These are phyloP conservation scores for Holocentrus rufus DNA, from an alignment of 2,797 vertebrate species.

Conservation along the genomic window DNA sequence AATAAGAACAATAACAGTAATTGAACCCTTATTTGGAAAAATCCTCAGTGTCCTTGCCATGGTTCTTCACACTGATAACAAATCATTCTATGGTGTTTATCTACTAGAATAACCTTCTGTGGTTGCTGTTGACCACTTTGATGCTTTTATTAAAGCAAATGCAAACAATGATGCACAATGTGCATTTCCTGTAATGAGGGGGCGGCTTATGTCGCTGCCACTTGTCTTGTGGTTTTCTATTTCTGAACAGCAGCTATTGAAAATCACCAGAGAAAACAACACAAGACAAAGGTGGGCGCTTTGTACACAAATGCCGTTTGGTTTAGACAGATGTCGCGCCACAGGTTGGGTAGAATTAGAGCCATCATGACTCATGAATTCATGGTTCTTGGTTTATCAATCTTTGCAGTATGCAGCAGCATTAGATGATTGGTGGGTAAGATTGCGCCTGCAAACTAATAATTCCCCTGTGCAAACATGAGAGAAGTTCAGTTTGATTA, in stretches of 20 bases:
- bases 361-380: not conserved
- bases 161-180: not conserved
- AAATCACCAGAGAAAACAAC: not conserved
- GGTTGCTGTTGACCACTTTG: conserved; percentile 14
- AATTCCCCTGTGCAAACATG: not conserved
- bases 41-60: too few species aligned
- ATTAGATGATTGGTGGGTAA: not conserved
- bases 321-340: not conserved
- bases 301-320: not conserved
- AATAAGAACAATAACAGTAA: too few species aligned
- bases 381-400: not conserved
- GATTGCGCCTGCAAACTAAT: not conserved
- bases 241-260: not conserved
- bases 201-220: not conserved
- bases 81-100: not conserved
- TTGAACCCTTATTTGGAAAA: too few species aligned
- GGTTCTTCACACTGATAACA: too few species aligned
- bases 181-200: not conserved
- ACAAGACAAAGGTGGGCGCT: not conserved
- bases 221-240: conserved; percentile 2
- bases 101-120: not conserved
- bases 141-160: conserved; percentile 12
- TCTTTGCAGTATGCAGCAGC: not conserved
- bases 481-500: not conserved
- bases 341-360: too few species aligned